Evolutionary conservation across 2,113 vertebrate genomes (phyloP).

Genomic region (Tenrec ecaudatus): DNA sequence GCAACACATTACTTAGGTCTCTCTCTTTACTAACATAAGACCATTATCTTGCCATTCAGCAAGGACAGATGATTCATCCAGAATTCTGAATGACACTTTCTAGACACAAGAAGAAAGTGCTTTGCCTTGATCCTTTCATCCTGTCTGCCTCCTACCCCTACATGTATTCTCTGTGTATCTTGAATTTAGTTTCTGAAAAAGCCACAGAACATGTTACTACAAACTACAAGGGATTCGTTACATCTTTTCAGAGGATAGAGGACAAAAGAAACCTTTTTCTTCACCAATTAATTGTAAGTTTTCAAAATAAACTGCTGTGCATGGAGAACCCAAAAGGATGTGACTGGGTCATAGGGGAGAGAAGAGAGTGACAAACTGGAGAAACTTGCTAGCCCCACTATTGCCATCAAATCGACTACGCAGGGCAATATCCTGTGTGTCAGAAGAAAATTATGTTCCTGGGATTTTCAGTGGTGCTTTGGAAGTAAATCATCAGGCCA

Average conservation of each 20-base stretch:
- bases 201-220: background rate
- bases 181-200: conserved; percentile 34
- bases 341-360: background rate
- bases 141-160: background rate
- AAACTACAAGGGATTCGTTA: background rate
- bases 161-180: conserved; percentile 7
- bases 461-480: background rate
- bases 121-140: background rate
- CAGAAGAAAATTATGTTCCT: background rate
- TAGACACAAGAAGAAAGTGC: background rate
- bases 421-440: background rate
- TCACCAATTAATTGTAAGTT: conserved; percentile 38
- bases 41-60: conserved; percentile 77
- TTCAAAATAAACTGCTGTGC: background rate
- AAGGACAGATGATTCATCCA: conserved; percentile 67
- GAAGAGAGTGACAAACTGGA: background rate
- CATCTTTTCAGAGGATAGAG: background rate
- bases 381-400: background rate
- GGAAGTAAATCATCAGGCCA: background rate
- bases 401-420: background rate
- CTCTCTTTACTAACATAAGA: conserved; percentile 79
- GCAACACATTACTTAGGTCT: conserved; percentile 74
- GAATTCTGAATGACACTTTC: conserved; percentile 62
- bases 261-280: background rate
- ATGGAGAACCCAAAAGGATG: background rate